Evolutionary conservation across 2,113 vertebrate genomes (phyloP).

Genomic region (Hemibagrus wyckioides): DNA sequence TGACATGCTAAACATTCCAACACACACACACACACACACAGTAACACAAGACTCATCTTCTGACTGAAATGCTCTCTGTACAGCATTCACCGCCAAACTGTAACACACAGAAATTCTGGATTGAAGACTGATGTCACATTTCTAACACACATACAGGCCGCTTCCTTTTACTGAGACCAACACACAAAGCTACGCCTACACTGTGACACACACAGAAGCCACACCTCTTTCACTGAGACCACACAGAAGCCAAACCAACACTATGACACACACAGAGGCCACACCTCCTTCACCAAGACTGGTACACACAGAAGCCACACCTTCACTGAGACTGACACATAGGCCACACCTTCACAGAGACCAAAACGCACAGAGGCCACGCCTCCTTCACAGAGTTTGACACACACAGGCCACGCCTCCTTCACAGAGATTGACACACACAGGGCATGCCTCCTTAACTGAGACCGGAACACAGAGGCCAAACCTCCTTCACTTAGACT

Average conservation of each 20-base stretch:
- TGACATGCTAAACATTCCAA: constrained; percentile 57
- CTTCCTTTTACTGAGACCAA: too few species aligned
- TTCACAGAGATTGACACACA: not conserved
- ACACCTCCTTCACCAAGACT: not conserved
- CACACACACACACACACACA: constrained; percentile 27
- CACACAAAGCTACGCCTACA: too few species aligned
- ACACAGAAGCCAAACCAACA: too few species aligned
- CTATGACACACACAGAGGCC: not conserved
- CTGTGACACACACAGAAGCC: too few species aligned
- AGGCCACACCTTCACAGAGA: not conserved
- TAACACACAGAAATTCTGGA: too few species aligned
- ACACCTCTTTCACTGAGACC: too few species aligned
- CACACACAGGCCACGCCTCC: not conserved
- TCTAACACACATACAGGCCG: constrained; percentile 8
- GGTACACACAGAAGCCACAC: not conserved
- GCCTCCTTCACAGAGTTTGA: not conserved
- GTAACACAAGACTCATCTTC: constrained; percentile 1
- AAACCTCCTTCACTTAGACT: too few species aligned
- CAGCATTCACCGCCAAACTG: too few species aligned
- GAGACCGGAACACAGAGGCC: not conserved
- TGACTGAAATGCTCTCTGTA: too few species aligned
- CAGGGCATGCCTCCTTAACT: not conserved
- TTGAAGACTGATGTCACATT: not conserved
- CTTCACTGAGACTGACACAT: not conserved
- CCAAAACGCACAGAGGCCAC: not conserved